Conservation (phyloP, 2,888 invertebrate species). For the Trissonchulus sp. region DNA sequence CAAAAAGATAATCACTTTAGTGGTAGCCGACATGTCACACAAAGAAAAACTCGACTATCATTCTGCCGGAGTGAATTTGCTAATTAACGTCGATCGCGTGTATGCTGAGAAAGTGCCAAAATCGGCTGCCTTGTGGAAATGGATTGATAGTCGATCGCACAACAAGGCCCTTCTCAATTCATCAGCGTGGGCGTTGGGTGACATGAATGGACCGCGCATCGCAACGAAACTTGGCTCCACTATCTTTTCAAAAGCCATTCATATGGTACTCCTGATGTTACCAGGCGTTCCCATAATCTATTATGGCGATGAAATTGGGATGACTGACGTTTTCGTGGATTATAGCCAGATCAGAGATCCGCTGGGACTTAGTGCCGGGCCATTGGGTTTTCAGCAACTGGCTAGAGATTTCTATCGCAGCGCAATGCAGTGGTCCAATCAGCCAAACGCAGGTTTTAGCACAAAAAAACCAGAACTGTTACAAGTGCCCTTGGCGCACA, state of each 20-base stretch:
- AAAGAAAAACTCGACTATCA: background rate
- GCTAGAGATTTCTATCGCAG: background rate
- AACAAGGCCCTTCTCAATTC: background rate
- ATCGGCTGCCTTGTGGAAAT: background rate
- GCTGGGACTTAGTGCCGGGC: background rate
- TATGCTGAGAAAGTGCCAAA: background rate
- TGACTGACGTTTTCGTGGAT: constrained; percentile 38
- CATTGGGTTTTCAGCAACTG: background rate
- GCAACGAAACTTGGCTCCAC: background rate
- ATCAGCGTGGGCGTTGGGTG: background rate
- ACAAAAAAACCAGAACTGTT: background rate
- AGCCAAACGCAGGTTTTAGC: background rate
- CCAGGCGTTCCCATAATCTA: constrained; percentile 50
- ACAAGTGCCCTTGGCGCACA: background rate
- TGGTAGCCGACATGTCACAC: background rate
- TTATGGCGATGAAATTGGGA: constrained; percentile 53
- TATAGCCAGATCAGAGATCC: background rate
- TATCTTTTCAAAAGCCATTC: background rate
- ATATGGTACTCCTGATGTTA: constrained; percentile 5
- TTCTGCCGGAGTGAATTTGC: background rate
- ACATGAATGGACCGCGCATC: background rate
- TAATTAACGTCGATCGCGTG: background rate
- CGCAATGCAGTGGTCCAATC: background rate
- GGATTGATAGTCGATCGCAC: background rate
- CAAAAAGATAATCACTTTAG: background rate